These are phyloP conservation scores for Oncorhynchus gorbuscha DNA, from an alignment of 2,113 vertebrate genomes.

Conservation along the genomic window DNA sequence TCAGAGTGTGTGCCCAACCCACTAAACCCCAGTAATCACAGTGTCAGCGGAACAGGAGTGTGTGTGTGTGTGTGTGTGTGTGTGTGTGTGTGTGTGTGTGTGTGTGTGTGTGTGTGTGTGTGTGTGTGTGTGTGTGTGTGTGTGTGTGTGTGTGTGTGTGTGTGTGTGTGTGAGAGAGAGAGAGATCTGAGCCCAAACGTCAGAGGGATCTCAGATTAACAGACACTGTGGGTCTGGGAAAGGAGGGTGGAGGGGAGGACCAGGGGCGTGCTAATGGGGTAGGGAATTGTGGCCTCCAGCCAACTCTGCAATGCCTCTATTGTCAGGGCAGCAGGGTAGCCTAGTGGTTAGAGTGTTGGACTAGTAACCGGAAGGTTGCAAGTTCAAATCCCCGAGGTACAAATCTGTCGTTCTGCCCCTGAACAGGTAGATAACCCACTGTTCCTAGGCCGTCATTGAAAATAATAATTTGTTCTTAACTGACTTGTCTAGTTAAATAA, in stretches of 20 bases:
- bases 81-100: neutral
- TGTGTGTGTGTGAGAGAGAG: neutral
- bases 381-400: too few species aligned
- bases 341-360: too few species aligned
- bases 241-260: neutral
- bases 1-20: too few species aligned
- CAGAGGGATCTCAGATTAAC: conserved; percentile 42
- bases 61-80: neutral
- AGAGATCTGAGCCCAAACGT: conserved; percentile 37
- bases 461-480: too few species aligned
- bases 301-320: neutral
- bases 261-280: neutral
- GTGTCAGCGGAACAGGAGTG: neutral
- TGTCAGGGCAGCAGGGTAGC: neutral
- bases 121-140: neutral
- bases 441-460: too few species aligned
- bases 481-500: too few species aligned
- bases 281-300: neutral
- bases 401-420: too few species aligned
- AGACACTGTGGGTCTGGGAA: conserved; percentile 13
- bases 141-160: neutral
- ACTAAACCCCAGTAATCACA: too few species aligned
- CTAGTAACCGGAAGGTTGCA: too few species aligned
- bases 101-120: neutral
- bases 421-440: too few species aligned